Evolutionary conservation across 2,797 vertebrate species (phyloP).

Genomic region (Denticeps clupeoides): DNA sequence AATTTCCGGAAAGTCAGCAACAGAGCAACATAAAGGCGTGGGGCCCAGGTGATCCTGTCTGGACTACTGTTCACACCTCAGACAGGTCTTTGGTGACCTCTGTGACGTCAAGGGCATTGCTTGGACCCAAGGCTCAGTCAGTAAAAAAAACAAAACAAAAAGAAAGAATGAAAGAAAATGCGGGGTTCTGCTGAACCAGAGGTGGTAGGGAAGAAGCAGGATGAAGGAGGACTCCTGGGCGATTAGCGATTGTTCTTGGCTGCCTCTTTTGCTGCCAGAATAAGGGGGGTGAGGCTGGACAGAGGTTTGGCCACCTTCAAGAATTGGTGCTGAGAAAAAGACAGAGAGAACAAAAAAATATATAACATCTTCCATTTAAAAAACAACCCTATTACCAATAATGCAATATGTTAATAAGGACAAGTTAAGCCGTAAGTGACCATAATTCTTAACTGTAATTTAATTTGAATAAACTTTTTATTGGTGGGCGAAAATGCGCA

Average conservation of each 20-base stretch:
- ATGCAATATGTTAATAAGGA: too few species aligned
- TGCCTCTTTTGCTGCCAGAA: conserved; percentile 86
- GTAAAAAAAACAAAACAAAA: background rate
- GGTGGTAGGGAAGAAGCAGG: conserved; percentile 1
- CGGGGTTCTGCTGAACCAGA: conserved; percentile 3
- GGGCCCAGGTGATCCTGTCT: too few species aligned
- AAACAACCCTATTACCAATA: background rate
- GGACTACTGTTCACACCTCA: too few species aligned
- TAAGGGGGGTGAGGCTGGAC: conserved; percentile 89
- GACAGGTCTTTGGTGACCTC: too few species aligned
- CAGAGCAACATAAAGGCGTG: background rate
- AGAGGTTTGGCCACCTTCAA: conserved; percentile 92
- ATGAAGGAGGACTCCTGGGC: background rate
- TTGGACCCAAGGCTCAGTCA: too few species aligned
- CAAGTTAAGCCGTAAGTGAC: too few species aligned
- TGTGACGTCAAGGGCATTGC: too few species aligned
- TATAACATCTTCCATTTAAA: background rate
- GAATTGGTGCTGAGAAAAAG: conserved; percentile 75
- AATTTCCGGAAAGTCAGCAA: background rate
- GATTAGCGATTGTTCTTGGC: conserved; percentile 82
- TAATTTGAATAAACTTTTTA: too few species aligned
- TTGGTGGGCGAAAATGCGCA: too few species aligned
- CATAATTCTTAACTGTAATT: too few species aligned
- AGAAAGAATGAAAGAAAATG: conserved; percentile 4
- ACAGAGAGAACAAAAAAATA: background rate